Conservation (phyloP, 2,888 invertebrate genomes). For the Lamproptera curius region DNA sequence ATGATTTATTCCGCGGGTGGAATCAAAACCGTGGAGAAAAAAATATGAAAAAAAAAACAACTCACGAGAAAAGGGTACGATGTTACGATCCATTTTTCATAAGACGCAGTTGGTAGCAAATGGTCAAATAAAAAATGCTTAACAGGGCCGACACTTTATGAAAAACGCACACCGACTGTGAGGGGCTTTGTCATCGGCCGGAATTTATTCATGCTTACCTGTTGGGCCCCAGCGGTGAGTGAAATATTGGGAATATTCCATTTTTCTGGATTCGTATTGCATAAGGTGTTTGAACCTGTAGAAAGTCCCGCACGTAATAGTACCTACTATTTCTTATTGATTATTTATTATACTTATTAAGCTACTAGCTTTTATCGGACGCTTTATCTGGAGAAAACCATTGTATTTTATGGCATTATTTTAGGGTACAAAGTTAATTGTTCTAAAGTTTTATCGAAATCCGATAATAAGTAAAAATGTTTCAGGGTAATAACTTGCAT, state of each 20-base stretch:
- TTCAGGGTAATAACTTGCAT: too few relatives aligned
- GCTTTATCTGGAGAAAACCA: too few relatives aligned
- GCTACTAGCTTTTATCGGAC: too few relatives aligned
- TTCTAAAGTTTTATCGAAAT: too few relatives aligned
- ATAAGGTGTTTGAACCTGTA: conserved; percentile 42
- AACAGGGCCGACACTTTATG: conserved; percentile 75
- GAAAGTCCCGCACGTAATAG: conserved; percentile 37
- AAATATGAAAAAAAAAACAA: conserved; percentile 61
- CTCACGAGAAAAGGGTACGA: conserved; percentile 72
- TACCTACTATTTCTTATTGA: too few relatives aligned
- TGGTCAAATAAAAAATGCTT: conserved; percentile 76
- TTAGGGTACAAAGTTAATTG: too few relatives aligned
- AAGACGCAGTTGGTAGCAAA: conserved; percentile 78
- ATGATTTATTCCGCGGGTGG: conserved; percentile 76
- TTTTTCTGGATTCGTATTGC: conserved; percentile 72
- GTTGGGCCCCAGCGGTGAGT: conserved; percentile 71
- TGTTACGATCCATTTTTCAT: conserved; percentile 77
- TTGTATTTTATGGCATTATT: too few relatives aligned
- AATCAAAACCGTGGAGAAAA: too few relatives aligned
- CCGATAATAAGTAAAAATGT: too few relatives aligned
- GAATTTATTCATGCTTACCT: conserved; percentile 73
- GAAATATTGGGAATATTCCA: conserved; percentile 73
- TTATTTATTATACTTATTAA: too few relatives aligned
- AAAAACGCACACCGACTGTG: conserved; percentile 67
- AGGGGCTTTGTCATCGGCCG: conserved; percentile 70